Conservation (phyloP, 2,888 invertebrate species). For the Napeogenes sylphis region DNA sequence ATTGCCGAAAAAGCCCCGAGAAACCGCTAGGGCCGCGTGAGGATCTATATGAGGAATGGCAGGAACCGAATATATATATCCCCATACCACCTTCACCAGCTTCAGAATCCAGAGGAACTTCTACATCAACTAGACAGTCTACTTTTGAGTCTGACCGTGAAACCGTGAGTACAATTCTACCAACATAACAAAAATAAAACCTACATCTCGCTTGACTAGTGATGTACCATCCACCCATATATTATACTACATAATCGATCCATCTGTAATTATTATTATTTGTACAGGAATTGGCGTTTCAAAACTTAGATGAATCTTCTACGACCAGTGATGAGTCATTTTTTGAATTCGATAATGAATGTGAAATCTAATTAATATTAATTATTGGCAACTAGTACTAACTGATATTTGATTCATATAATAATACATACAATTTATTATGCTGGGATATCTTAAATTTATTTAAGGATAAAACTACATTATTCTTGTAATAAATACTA, state of each 20-base stretch:
- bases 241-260: background rate
- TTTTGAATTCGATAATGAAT: background rate
- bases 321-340: conserved; percentile 15
- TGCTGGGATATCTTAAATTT: background rate
- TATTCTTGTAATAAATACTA: background rate
- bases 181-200: background rate
- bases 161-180: conserved; percentile 7
- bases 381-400: too few species aligned
- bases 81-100: conserved; percentile 26
- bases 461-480: background rate
- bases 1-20: conserved; percentile 80
- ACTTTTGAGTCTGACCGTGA: conserved; percentile 18
- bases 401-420: too few species aligned
- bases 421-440: too few species aligned
- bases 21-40: conserved; percentile 72
- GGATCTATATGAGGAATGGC: conserved; percentile 75
- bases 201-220: background rate
- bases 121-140: conserved; percentile 4
- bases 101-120: conserved; percentile 12
- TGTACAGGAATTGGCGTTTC: conserved; percentile 32
- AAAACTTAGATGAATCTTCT: conserved; percentile 28
- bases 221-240: too few species aligned
- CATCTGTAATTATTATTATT: background rate
- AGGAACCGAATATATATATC: conserved; percentile 36
- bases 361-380: background rate